These are phyloP conservation scores for Aporophyla nigra DNA, from an alignment of 2,888 invertebrate genomes.

Conservation along the genomic window DNA sequence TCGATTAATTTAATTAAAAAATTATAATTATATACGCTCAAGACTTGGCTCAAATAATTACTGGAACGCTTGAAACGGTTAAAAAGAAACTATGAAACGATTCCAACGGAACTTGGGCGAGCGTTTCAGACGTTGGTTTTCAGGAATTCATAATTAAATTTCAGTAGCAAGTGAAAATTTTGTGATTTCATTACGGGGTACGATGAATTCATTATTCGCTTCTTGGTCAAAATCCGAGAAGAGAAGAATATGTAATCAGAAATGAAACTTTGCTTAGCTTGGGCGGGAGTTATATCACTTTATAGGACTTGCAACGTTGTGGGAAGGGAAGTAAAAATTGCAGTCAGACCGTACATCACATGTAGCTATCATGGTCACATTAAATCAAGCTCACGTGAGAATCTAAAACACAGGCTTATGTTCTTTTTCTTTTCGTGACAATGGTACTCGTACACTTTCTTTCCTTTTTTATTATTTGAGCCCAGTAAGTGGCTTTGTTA, in stretches of 20 bases:
- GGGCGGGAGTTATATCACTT: not conserved
- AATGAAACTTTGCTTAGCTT: constrained; percentile 36
- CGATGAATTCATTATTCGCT: constrained; percentile 60
- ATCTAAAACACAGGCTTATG: too few species aligned
- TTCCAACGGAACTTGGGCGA: constrained; percentile 51
- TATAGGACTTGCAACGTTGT: not conserved
- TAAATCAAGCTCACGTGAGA: too few species aligned
- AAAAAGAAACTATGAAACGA: constrained; percentile 63
- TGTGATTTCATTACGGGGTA: constrained; percentile 60
- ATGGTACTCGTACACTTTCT: too few species aligned
- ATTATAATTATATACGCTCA: constrained; percentile 21
- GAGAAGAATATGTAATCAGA: constrained; percentile 44
- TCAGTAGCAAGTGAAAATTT: constrained; percentile 57
- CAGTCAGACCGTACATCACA: not conserved
- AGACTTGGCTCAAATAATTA: constrained; percentile 55
- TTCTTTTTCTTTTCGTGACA: too few species aligned
- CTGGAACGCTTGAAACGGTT: constrained; percentile 39
- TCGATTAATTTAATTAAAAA: constrained; percentile 44
- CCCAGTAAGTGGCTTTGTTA: too few species aligned
- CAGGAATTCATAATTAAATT: constrained; percentile 66
- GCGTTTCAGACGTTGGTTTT: constrained; percentile 57
- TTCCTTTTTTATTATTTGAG: too few species aligned
- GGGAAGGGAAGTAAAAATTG: not conserved
- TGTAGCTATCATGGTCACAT: too few species aligned
- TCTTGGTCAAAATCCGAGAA: constrained; percentile 47